Base-by-base conservation (phyloP, 2,113 vertebrate species). In the Myotis davidii region DNA sequence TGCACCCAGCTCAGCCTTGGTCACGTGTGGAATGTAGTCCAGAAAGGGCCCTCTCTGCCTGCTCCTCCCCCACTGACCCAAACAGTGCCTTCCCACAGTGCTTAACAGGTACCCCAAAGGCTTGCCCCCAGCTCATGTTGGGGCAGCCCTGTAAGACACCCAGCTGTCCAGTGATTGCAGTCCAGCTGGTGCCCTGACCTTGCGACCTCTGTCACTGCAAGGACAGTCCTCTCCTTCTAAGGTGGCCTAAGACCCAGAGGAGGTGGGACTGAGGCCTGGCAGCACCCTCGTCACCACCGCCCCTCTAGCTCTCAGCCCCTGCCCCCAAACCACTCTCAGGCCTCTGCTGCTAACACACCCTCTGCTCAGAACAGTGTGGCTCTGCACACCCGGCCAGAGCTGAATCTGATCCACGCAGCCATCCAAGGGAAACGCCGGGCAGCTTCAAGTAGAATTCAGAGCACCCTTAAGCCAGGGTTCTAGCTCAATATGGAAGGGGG, bases 261-360 rank as follows among this genome's bases (percentile, higher is more conserved):
- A 52, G 34, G 79, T 2, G 32, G 86, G n/a, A 16, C 64, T 1
- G 23, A 16, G 5, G 25, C 20, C 50, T 0, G 13, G 88, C 81
- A 37, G 34, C 21, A 9, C 11, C 25, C 37, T 18, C 0, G 3
- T 56, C 39, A 87, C 34, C 9, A 3, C 5, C 0, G 11, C 23
- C 7, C 27, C 29, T 52, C 11, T 11, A 0, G 78, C 52, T 25
- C 45, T 83, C 59, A 6, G 48, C 23, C 20, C 56, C 39, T 9
- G 14, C 74, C 61, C n/a, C 20, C 56, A 59, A 12, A 27, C 52
- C 13, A 21, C 64, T 48, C 48, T 64, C 5, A 14, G 39, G 42
- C n/a, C 59, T 37, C 56, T 34, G 10, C 61, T 17, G 16, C 12
- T 17, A 25, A 50, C 21, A 9, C 0, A 6, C 20, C 61, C 13